Evolutionary conservation across 2,797 vertebrate species (phyloP).

Genomic region (Scyliorhinus canicula): DNA sequence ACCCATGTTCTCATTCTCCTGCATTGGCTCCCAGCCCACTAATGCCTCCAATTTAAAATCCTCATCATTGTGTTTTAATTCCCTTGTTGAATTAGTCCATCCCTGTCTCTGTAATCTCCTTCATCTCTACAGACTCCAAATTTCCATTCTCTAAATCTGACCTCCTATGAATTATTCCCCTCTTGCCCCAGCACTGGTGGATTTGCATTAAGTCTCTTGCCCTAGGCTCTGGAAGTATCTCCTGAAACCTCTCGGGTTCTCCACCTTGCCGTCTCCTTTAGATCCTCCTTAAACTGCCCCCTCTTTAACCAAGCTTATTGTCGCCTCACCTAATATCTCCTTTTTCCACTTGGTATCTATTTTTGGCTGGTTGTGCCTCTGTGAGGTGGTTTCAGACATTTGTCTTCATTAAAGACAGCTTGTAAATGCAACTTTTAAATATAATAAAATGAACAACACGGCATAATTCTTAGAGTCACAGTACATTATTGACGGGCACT

Average conservation of each 20-base stretch:
- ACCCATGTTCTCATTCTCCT: too few species aligned
- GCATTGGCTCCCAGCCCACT: too few species aligned
- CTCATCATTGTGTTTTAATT: too few species aligned
- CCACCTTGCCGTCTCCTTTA: neutral
- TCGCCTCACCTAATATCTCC: neutral
- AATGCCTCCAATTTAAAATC: too few species aligned
- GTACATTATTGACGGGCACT: neutral
- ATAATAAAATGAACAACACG: neutral
- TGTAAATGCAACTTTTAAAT: neutral
- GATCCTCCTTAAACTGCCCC: neutral
- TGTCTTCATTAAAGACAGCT: too few species aligned
- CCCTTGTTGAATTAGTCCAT: too few species aligned
- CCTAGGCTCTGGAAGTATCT: neutral
- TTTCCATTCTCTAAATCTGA: too few species aligned
- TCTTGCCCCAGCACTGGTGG: neutral
- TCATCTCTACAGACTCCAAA: too few species aligned
- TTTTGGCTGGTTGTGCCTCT: neutral
- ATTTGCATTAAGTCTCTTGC: neutral
- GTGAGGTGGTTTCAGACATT: neutral
- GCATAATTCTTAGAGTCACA: neutral
- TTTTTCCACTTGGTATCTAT: neutral
- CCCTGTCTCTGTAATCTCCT: too few species aligned
- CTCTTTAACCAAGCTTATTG: neutral
- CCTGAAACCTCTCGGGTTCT: neutral
- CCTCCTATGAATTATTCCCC: neutral